Conservation (phyloP, 2,113 vertebrate genomes). For the Triplophysa siluroides region DNA sequence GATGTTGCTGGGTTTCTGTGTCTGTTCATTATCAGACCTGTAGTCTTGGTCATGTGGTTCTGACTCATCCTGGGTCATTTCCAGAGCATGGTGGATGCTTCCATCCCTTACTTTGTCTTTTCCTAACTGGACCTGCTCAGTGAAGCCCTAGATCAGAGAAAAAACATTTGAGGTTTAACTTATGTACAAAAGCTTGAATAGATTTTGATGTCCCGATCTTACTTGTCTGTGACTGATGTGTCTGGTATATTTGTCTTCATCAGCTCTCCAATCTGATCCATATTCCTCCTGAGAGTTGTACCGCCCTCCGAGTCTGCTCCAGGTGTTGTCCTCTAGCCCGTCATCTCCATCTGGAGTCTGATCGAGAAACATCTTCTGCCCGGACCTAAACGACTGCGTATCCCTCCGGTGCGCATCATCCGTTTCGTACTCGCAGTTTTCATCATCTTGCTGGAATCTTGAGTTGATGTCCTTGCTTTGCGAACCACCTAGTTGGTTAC, state of each 20-base stretch:
- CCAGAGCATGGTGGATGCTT: slow-evolving; percentile 43
- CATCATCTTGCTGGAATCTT: slow-evolving; percentile 60
- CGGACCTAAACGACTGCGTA: slow-evolving; percentile 59
- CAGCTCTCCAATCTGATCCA: slow-evolving; percentile 47
- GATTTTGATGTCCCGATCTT: slow-evolving; percentile 19
- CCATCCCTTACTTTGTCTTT: slow-evolving; percentile 44
- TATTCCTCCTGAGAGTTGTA: slow-evolving; percentile 61
- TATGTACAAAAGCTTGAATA: too few species aligned
- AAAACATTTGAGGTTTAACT: too few species aligned
- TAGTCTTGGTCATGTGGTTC: slow-evolving; percentile 90
- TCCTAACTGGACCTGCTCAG: slow-evolving; percentile 63
- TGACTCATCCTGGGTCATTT: slow-evolving; percentile 65
- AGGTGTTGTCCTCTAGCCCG: slow-evolving; percentile 58
- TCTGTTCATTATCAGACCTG: slow-evolving; percentile 79
- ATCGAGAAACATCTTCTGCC: slow-evolving; percentile 58
- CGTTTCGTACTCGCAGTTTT: slow-evolving; percentile 40
- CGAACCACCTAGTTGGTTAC: slow-evolving; percentile 19
- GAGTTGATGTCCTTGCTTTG: slow-evolving; percentile 53
- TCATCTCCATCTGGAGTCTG: slow-evolving; percentile 46
- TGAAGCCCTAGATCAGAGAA: slow-evolving; percentile 61
- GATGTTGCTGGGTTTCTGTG: slow-evolving; percentile 87
- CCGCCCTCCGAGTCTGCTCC: slow-evolving; percentile 37
- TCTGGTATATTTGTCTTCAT: slow-evolving; percentile 65
- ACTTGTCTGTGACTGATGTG: slow-evolving; percentile 66
- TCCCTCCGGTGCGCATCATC: slow-evolving; percentile 60